Conservation (phyloP, 2,888 invertebrate species). For the Temnothorax rugatulus region DNA sequence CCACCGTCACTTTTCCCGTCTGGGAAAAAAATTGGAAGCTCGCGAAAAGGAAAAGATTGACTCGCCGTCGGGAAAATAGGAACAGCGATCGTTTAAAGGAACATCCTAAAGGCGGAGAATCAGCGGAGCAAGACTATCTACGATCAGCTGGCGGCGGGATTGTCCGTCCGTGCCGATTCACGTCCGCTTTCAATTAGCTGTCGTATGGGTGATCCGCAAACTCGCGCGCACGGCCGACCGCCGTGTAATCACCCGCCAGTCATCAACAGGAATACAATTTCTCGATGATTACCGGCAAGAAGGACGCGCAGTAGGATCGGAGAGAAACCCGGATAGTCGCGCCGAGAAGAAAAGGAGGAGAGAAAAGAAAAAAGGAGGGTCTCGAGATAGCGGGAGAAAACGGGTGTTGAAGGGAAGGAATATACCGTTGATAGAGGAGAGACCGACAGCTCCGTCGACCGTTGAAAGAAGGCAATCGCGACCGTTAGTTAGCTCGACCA, state of each 20-base stretch:
- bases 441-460: not conserved
- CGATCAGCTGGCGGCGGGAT: slow-evolving; percentile 39
- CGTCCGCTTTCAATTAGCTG: slow-evolving; percentile 72
- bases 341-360: not conserved
- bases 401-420: slow-evolving; percentile 13
- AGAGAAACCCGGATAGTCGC: slow-evolving; percentile 33
- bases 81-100: slow-evolving; percentile 36
- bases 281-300: slow-evolving; percentile 63
- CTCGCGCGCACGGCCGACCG: slow-evolving; percentile 49
- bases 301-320: slow-evolving; percentile 6
- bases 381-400: slow-evolving; percentile 17
- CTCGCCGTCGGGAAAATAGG: slow-evolving; percentile 32
- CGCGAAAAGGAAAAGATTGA: slow-evolving; percentile 1
- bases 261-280: slow-evolving; percentile 67
- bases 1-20: not conserved
- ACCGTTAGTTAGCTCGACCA: not conserved
- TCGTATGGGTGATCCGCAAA: slow-evolving; percentile 62
- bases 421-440: not conserved
- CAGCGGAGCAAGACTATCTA: slow-evolving; percentile 47
- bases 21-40: not conserved
- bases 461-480: slow-evolving; percentile 7
- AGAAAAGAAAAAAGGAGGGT: not conserved
- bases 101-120: slow-evolving; percentile 49
- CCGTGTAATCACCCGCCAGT: slow-evolving; percentile 69
- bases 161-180: slow-evolving; percentile 59